Evolutionary conservation across 2,113 vertebrate species (phyloP).

Genomic region (Panurus biarmicus): DNA sequence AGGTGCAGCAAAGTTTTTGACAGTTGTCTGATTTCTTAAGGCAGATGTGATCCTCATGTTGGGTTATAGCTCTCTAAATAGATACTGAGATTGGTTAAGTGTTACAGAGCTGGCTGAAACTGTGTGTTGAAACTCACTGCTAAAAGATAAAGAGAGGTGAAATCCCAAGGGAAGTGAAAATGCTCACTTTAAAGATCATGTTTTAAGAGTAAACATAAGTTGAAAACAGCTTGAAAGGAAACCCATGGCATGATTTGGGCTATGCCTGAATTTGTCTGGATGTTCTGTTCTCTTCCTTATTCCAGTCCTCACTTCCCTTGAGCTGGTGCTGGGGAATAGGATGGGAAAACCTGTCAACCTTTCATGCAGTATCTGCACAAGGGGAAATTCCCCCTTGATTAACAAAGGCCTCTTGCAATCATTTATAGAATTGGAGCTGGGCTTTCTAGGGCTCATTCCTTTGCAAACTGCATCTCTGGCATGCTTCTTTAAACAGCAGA

Average conservation of each 20-base stretch:
- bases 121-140: neutral
- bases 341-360: neutral
- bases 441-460: neutral
- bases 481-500: neutral
- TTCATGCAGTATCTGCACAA: neutral
- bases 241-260: neutral
- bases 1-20: neutral
- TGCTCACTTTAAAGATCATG: neutral
- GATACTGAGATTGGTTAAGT: neutral
- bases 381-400: neutral
- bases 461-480: neutral
- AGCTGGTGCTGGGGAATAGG: neutral
- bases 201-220: neutral
- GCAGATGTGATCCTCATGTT: accelerated
- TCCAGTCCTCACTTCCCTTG: neutral
- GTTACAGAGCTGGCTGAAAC: neutral
- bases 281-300: neutral
- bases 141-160: neutral
- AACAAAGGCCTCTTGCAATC: neutral
- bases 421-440: neutral
- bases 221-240: neutral
- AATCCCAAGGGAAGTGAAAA: neutral
- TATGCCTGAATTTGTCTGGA: neutral
- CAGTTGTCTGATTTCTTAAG: neutral
- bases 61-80: neutral